These are phyloP conservation scores for Silurus asotus DNA, from an alignment of 2,113 vertebrate species.

Conservation along the genomic window DNA sequence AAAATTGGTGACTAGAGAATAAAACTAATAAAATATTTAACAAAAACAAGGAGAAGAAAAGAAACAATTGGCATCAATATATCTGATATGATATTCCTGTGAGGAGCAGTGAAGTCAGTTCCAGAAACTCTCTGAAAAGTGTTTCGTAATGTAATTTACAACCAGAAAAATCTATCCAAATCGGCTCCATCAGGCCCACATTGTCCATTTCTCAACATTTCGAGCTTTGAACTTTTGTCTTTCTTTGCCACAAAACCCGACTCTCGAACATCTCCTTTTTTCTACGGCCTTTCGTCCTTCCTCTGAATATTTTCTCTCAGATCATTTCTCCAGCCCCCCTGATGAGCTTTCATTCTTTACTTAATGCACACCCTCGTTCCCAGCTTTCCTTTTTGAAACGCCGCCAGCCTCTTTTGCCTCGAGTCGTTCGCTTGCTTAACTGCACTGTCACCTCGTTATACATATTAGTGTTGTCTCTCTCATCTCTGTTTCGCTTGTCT, in stretches of 20 bases:
- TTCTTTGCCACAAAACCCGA: not conserved
- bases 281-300: constrained; percentile 5
- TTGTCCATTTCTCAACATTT: constrained; percentile 28
- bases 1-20: not conserved
- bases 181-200: not conserved
- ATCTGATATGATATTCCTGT: not conserved
- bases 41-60: not conserved
- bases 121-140: not conserved
- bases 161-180: not conserved
- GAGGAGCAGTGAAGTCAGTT: not conserved
- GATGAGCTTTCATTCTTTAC: constrained; percentile 1
- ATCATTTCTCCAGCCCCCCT: constrained; percentile 7
- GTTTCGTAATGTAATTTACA: not conserved
- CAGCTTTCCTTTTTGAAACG: constrained; percentile 19
- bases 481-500: constrained; percentile 21
- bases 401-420: constrained; percentile 52
- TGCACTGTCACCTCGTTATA: constrained; percentile 66
- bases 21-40: not conserved
- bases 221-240: constrained; percentile 13
- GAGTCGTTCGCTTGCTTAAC: constrained; percentile 54
- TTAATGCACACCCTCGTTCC: constrained; percentile 25
- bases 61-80: not conserved
- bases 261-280: not conserved
- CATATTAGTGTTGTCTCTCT: constrained; percentile 60
- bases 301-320: not conserved